Evolutionary conservation across 2,113 vertebrate genomes (phyloP).

Genomic region (Alosa alosa): DNA sequence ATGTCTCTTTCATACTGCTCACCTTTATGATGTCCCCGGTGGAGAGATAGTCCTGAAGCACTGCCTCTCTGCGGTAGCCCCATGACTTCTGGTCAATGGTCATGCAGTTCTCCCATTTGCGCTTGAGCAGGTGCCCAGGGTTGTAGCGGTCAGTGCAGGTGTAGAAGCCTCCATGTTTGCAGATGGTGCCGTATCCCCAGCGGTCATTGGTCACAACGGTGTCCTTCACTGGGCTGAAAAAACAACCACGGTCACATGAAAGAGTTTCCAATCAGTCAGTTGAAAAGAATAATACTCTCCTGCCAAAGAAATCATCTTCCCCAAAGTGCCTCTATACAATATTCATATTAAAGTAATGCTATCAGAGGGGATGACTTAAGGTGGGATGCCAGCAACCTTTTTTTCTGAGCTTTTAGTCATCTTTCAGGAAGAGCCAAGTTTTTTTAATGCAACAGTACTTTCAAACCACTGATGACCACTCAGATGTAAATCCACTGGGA

Average conservation of each 20-base stretch:
- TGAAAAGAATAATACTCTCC: not conserved
- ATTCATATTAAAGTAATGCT: not conserved
- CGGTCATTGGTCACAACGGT: constrained; percentile 94
- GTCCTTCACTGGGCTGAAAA: constrained; percentile 83
- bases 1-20: constrained; percentile 80
- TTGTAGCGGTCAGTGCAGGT: constrained; percentile 89
- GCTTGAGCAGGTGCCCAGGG: constrained; percentile 83
- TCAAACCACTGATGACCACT: not conserved
- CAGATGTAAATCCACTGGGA: not conserved
- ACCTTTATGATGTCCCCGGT: constrained; percentile 34
- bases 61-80: constrained; percentile 85
- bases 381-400: not conserved
- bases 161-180: constrained; percentile 87
- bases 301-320: constrained; percentile 3
- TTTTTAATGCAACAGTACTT: not conserved
- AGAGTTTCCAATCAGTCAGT: not conserved
- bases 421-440: not conserved
- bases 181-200: constrained; percentile 83
- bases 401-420: not conserved
- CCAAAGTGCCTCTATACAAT: not conserved
- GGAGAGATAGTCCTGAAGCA: constrained; percentile 78
- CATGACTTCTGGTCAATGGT: constrained; percentile 86
- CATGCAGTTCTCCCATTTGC: constrained; percentile 98
- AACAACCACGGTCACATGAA: not conserved
- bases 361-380: not conserved